Evolutionary conservation across 2,888 invertebrate genomes (phyloP).

Genomic region (Dione juno): DNA sequence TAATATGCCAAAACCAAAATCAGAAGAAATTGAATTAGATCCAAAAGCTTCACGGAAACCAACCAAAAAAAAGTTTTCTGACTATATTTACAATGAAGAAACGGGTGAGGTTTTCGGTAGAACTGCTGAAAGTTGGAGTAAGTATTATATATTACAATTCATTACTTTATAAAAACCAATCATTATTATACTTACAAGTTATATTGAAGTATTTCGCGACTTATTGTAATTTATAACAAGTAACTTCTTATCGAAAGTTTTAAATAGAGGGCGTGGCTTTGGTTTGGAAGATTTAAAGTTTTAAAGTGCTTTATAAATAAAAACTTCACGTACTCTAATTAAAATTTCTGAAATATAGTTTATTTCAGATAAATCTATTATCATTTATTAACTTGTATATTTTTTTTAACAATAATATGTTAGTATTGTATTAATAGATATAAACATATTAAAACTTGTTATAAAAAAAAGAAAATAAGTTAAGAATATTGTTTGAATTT

Average conservation of each 20-base stretch:
- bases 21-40: slow-evolving; percentile 73
- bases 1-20: slow-evolving; percentile 56
- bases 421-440: too few relatives aligned
- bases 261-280: slow-evolving; percentile 46
- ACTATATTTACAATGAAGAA: slow-evolving; percentile 72
- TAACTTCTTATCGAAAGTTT: background rate
- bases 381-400: too few relatives aligned
- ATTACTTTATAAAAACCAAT: too few relatives aligned
- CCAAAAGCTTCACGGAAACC: slow-evolving; percentile 57
- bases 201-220: too few relatives aligned
- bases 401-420: too few relatives aligned
- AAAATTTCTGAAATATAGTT: too few relatives aligned
- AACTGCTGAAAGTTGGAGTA: slow-evolving; percentile 82
- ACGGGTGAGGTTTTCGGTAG: slow-evolving; percentile 75
- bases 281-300: slow-evolving; percentile 16
- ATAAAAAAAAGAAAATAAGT: too few relatives aligned
- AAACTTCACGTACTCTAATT: background rate
- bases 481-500: too few relatives aligned
- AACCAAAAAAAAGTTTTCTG: slow-evolving; percentile 53
- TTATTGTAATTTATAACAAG: background rate
- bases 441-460: too few relatives aligned
- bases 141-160: slow-evolving; percentile 52
- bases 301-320: background rate
- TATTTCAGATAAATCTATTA: too few relatives aligned
- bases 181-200: too few relatives aligned